Evolutionary conservation across 2,888 invertebrate genomes (phyloP).

Genomic region (Archips crataeganus): DNA sequence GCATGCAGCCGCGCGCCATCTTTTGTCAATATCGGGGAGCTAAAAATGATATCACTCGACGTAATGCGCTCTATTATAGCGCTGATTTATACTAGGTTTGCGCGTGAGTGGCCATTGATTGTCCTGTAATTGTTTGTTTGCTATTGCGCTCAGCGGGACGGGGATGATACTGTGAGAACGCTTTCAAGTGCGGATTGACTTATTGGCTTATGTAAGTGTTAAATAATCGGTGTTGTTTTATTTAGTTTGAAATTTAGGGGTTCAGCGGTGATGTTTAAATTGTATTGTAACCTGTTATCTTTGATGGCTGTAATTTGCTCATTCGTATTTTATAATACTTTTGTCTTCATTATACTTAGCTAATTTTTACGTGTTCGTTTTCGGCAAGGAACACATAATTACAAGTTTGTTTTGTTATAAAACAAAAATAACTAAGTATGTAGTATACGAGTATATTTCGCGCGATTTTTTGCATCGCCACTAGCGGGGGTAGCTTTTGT

Average conservation of each 20-base stretch:
- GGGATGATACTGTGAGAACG: conserved; percentile 69
- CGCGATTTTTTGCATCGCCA: no score
- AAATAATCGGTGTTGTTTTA: conserved; percentile 54
- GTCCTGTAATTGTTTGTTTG: conserved; percentile 83
- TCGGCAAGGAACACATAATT: no score
- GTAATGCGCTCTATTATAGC: conserved; percentile 68
- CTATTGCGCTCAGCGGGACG: conserved; percentile 55
- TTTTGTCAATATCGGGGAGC: conserved; percentile 64
- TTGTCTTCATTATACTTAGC: no score
- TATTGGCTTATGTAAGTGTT: conserved; percentile 65
- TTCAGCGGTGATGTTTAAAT: conserved; percentile 1
- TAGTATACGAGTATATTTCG: no score
- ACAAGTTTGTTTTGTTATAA: no score
- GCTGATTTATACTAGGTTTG: conserved; percentile 72
- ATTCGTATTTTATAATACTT: neutral
- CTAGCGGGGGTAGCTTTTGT: no score
- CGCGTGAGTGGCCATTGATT: conserved; percentile 76
- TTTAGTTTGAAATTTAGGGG: conserved; percentile 48
- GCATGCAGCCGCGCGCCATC: conserved; percentile 64
- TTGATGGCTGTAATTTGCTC: neutral
- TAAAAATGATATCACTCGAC: conserved; percentile 68
- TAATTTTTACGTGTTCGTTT: no score
- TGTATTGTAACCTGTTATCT: neutral
- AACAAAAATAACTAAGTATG: no score
- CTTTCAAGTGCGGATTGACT: conserved; percentile 60